Conservation (phyloP, 2,113 vertebrate genomes). For the Hypanus sabinus region DNA sequence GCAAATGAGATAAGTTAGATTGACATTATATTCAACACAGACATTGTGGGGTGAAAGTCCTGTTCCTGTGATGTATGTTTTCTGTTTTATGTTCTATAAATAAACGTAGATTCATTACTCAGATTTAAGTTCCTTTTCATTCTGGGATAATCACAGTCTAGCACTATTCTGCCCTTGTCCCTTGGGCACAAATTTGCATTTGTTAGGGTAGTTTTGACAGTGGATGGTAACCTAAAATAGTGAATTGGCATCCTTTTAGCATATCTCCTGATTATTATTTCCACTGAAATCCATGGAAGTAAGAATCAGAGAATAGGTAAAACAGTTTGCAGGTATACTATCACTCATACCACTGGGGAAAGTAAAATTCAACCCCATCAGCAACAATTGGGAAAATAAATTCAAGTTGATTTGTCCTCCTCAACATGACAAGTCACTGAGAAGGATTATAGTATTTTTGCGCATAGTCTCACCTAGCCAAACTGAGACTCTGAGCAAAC, state of each 20-base stretch:
- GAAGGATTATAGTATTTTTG: neutral
- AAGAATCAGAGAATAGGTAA: neutral
- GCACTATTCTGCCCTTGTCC: neutral
- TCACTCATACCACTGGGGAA: neutral
- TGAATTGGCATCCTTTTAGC: neutral
- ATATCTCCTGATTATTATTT: neutral
- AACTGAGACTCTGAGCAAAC: neutral
- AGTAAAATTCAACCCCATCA: neutral
- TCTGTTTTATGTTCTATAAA: neutral
- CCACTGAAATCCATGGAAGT: neutral
- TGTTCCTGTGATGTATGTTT: too few species aligned
- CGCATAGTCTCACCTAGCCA: neutral
- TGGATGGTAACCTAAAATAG: neutral
- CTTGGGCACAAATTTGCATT: neutral
- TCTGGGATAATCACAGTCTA: neutral
- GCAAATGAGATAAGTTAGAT: too few species aligned
- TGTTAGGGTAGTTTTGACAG: neutral
- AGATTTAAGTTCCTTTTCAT: neutral
- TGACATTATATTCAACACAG: too few species aligned
- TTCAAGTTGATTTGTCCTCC: neutral
- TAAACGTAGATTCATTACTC: neutral
- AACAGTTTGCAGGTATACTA: neutral
- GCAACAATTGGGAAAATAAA: neutral
- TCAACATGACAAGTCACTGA: neutral
- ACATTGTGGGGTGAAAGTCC: too few species aligned